Base-by-base conservation (phyloP, 1,140 invertebrate genomes). In the Drosophila subobscura region DNA sequence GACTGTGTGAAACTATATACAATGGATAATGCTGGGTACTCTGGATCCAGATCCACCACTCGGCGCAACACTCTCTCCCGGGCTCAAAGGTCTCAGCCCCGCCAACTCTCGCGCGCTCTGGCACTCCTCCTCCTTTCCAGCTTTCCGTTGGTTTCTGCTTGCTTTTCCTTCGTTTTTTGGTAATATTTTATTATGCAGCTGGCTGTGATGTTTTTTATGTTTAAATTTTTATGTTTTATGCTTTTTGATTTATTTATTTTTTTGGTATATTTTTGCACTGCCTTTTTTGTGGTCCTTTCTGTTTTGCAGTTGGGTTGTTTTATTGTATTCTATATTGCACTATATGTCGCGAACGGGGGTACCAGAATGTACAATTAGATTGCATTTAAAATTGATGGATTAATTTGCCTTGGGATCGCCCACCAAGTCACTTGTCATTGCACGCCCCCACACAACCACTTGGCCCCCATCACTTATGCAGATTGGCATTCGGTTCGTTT, bases 321-420 rank as follows among this genome's bases (percentile, higher is more conserved):
- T 60, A 51, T 47, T 23, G 63, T 65, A 33, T 65, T 51, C 40
- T 42, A 10, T 64, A 49, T 65, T 50, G 59, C 63, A 65, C 63
- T 37, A 7, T 1, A 37, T 10, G 3, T 4, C 33, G 33, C 33
- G 33, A 2, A 33, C 7, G 33, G 29, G 23, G 20, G 16, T 50
- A 40, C 42, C 40, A 41, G n/a, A 42, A 22, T 5, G 10, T 41
- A 14, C 23, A 23, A 65, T 65, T 65, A 65, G 58, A 63, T 25
- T 42, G 14, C 23, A 47, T 10, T 63, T 40, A 22, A 61, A 63
- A 60, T n/a, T 12, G 41, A 27, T n/a, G 12, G 20, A 37, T 37
- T 45, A 60, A 60, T 45, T 63, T 60, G 20, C 33, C 10, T 37
- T 37, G 33, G 33, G 33, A 12, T 37, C 33, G 33, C 33, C 33